A percentile compares a stretch with the other conserved stretches of the same genome.
Evolutionary conservation across 2,113 vertebrate species (phyloP).

Genomic region (Oenanthe oenanthe): DNA sequence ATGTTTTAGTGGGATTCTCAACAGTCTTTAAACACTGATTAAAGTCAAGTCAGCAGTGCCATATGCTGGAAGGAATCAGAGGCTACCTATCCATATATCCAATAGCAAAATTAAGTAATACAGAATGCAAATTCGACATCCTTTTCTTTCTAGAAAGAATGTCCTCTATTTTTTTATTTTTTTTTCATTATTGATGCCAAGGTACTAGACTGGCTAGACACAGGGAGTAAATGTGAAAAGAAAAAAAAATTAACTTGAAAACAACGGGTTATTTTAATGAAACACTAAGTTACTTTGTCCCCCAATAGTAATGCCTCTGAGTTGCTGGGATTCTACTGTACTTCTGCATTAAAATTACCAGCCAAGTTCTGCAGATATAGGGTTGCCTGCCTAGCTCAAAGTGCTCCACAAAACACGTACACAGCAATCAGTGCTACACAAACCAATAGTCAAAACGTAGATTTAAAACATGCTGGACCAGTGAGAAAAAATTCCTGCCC

Average conservation of each 20-base stretch:
- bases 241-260: background rate
- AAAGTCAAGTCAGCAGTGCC: background rate
- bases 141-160: background rate
- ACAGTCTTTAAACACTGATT: background rate
- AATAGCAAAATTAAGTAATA: background rate
- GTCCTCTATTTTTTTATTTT: background rate
- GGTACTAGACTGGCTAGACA: background rate
- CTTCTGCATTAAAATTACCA: background rate
- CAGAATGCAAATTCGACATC: background rate
- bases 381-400: background rate
- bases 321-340: background rate
- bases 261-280: fast-evolving
- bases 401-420: fast-evolving
- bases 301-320: background rate
- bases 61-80: background rate
- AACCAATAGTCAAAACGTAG: fast-evolving
- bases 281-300: background rate
- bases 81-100: background rate
- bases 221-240: background rate
- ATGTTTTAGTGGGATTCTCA: background rate
- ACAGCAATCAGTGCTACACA: background rate
- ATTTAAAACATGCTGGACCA: fast-evolving
- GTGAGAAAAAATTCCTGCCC: background rate
- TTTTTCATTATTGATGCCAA: background rate
- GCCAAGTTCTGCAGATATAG: background rate